Evolutionary conservation across 1,140 invertebrate genomes (phyloP), one percentile per base, ranked within the genome.

Genomic region (Nomia melanderi): DNA sequence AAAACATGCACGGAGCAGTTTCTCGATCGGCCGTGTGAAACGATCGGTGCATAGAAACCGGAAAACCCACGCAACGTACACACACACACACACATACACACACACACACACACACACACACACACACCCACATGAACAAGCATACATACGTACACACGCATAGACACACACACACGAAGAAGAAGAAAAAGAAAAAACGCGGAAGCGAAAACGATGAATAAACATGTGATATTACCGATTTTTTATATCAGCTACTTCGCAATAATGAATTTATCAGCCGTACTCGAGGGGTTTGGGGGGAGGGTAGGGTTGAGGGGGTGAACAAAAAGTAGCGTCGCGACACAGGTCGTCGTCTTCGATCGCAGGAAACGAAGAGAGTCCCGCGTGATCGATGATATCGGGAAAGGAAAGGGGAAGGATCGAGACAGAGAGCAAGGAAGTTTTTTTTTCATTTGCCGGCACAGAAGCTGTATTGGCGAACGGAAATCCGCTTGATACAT

Each of bases 161-260:
- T 0, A 44, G 14, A 50, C 47, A 8, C 47, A 14, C 11, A 14
- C 1, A 3, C 0, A 17, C 20, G n/a, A 50, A 50, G n/a, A 36
- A 36, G 33, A 36, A 36, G 8, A 36, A 36, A 44, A 76, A 74
- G 36, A 76, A 57, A 44, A 33, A 79, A 80, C 29, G 53, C 65
- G 77, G 83, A 36, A 41, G 50, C 39, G 23, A 20, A 20, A 31
- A 23, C 67, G 25, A 59, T 31, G 54, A 27, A 59, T 50, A 76
- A 76, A 76, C 65, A 69, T 85, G 87, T 81, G 84, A 88, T 89
- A 85, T 79, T 87, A 86, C 64, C 41, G 65, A 78, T 85, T 88
- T 88, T 87, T 87, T 89, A 87, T 76, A 84, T 83, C 81, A 79
- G 83, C 78, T 84, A 85, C 77, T 85, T 87, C 72, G 86, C 83